These are phyloP conservation scores for Pachypeltis micranthus DNA, from an alignment of 1,140 invertebrate genomes.

Conservation along the genomic window DNA sequence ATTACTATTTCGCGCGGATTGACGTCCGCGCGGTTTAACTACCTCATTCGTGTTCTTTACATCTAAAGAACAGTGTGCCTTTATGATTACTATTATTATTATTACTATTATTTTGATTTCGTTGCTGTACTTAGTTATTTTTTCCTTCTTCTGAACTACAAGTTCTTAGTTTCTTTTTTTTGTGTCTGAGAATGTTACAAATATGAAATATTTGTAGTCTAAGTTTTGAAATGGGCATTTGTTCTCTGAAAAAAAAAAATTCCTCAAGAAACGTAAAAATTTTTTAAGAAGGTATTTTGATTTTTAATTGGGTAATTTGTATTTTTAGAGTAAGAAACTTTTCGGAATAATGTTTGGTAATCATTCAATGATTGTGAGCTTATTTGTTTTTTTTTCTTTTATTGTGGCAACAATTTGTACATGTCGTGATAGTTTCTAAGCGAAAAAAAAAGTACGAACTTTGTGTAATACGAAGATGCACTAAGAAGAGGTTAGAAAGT, in stretches of 20 bases:
- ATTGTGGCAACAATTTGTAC: constrained; percentile 26
- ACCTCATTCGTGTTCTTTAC: constrained; percentile 17
- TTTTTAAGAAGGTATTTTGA: constrained; percentile 16
- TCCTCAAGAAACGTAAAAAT: constrained; percentile 3
- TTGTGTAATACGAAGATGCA: neutral
- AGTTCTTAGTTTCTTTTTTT: constrained; percentile 20
- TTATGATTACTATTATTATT: too few relatives aligned
- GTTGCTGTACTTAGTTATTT: constrained; percentile 20
- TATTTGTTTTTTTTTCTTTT: too few relatives aligned
- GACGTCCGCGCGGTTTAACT: constrained; percentile 3
- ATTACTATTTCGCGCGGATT: neutral
- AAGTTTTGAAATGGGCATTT: constrained; percentile 22
- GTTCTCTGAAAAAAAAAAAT: constrained; percentile 13
- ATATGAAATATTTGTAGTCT: constrained; percentile 20
- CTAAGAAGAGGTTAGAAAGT: constrained; percentile 14
- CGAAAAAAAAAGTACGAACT: neutral
- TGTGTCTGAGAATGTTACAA: constrained; percentile 14
- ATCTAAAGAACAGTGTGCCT: constrained; percentile 22
- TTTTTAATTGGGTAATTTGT: constrained; percentile 19
- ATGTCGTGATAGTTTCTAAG: constrained; percentile 19
- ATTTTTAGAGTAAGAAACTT: constrained; percentile 12
- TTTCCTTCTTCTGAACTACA: constrained; percentile 20
- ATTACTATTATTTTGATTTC: too few relatives aligned
- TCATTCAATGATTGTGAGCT: constrained; percentile 23
- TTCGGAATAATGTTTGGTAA: constrained; percentile 22